phyloP scores from a whole-genome alignment of 2,113 vertebrate genomes.

The Eublepharis macularius region DNA sequence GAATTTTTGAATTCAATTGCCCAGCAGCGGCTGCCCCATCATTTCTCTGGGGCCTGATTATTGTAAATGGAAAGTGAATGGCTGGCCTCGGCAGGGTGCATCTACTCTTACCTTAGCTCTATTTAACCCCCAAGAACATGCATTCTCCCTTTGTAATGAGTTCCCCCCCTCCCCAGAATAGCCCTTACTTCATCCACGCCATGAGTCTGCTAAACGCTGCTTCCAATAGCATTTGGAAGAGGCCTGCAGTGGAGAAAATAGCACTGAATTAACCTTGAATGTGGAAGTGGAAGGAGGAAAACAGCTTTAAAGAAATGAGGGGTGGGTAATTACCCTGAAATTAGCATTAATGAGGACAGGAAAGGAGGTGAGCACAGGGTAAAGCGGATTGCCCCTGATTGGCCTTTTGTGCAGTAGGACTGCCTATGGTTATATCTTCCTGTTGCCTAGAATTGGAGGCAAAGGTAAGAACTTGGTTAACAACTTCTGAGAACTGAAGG shows the following conservation, averaged over 20 bases:
- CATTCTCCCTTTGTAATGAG: conserved; percentile 28
- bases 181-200: conserved; percentile 5
- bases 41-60: background rate
- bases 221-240: conserved; percentile 45
- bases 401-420: conserved; percentile 31
- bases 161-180: background rate
- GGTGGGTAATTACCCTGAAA: conserved; percentile 42
- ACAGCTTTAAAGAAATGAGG: conserved; percentile 44
- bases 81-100: background rate
- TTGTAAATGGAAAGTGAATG: conserved; percentile 11
- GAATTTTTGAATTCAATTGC: background rate
- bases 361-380: background rate
- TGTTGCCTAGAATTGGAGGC: background rate
- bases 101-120: background rate
- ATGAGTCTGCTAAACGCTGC: conserved; percentile 34
- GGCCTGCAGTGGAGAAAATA: conserved; percentile 55
- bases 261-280: conserved; percentile 61
- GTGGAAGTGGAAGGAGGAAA: conserved; percentile 40
- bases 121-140: conserved; percentile 49
- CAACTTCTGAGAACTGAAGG: background rate
- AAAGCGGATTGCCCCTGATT: conserved; percentile 10
- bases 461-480: background rate
- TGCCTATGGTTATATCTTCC: background rate
- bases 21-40: background rate
- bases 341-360: conserved; percentile 11